Base-by-base conservation (phyloP, 1,140 invertebrate species). In the Drosophila saltans region DNA sequence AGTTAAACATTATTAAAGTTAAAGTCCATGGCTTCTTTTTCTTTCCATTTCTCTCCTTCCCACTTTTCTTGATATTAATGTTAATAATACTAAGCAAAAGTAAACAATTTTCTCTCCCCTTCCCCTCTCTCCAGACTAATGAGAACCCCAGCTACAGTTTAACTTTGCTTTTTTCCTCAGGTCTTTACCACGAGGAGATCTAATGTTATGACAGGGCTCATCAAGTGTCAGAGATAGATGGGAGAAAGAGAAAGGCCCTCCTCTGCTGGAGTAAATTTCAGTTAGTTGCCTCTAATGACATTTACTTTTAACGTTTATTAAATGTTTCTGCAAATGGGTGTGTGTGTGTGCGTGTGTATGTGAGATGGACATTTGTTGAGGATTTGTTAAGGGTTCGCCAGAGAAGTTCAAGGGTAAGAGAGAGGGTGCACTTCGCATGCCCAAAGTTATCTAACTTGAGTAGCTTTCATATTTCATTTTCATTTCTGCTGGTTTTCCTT, bases 231-330 rank as follows among this genome's bases (percentile, higher is more conserved):
- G 85, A 64, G 56, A 83, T 70, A 65, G 72, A 70, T 69, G 68
- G 56, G 28, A 30, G 28, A 30, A 56, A 66, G 33, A 39, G 59
- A 43, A 30, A 41, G 59, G 45, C 66, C 52, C 21, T 67, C 52
- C 21, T 67, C 43, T 7, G 43, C 28, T 33, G 7, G 36, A 39
- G 57, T 59, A 39, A 59, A 59, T 59, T 66, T 55, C 64, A 55
- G 36, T 45, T 40, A 41, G 43, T 43, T 48, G 41, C 28, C 72
- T 80, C 75, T 89, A 89, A 89, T 89, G 84, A 84, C 84, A 90
- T 90, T 89, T 89, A 85, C 85, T 89, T 79, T 89, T 88, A 89
- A 85, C 81, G 78, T 76, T 89, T 90, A 89, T 89, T 90, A 85
- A 90, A 89, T 80, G 81, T 67, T 76, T 61, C 33, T 33, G 45